Evolutionary conservation across 2,888 invertebrate species (phyloP), one percentile per base, ranked within the genome.

Genomic region (Plusia festucae): DNA sequence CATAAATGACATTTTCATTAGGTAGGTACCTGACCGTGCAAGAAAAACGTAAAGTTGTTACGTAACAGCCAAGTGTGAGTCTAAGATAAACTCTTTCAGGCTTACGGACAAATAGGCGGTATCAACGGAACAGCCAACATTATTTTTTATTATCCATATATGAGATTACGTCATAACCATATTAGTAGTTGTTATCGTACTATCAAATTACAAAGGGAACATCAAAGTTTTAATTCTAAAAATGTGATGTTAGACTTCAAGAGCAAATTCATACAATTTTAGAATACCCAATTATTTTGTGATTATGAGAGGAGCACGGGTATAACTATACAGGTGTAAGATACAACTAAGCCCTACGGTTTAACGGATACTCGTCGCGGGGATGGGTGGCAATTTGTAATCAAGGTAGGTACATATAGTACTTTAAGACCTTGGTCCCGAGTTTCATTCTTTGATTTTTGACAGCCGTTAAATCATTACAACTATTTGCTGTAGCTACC

Each of bases 151-250:
- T 52, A 24, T n/a, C 22, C 52, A 13, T 20, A 24, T 24, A 7
- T 15, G 52, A 20, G 22, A 5, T 20, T 24, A 24, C 24, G 52
- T 52, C 22, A 51, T 20, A 24, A 15, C 20, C 52, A 22, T 51
- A 52, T 52, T 20, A 52, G 13, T 22, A 20, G 13, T 15, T 24
- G 46, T 20, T 49, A 20, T 20, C 20, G 20, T 20, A 11, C 46
- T 49, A 52, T 15, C 52, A 52, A 24, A 20, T 52, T 52, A 24
- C 13, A 20, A 46, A 46, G 46, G 46, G 20, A 49, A 40, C 40
- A 40, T n/a, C 6, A 6, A 15, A 5, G 40, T n/a, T n/a, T n/a
- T 40, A 40, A n/a, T 40, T n/a, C 15, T 34, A 15, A 34, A 34
- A 34, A 15, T 34, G 15, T 30, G 8, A 34, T n/a, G 40, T n/a